Base-by-base conservation (phyloP, 2,888 invertebrate species). In the Tinea semifulvella region DNA sequence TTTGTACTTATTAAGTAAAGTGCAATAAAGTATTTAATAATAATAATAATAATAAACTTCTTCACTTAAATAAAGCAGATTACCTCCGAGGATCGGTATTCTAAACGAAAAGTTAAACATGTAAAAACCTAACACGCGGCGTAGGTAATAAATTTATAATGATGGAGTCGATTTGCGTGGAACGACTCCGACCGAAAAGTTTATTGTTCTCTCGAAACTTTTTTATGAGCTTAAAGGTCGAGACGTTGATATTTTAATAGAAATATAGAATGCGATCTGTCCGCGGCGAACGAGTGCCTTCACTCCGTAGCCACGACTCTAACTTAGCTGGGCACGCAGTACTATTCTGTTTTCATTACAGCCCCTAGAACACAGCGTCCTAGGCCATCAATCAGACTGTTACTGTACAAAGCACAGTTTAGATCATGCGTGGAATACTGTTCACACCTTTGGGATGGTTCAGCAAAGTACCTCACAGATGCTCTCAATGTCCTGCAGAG, bases 91-190 rank as follows among this genome's bases (percentile, higher is more conserved):
- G 13, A n/a, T 35, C 35, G 42, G 20, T 42, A 22, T 42, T 11
- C 22, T 25, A 20, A 22, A 42, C 31, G 43, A 17, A 26, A n/a
- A 28, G 42, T 42, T 42, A 17, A 19, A 43, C 3, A 28, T 19
- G 27, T 43, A 31, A 31, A 42, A 43, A 31, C 27, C 42, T 31
- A 43, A 18, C 43, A 43, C 43, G 28, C 20, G 43, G 31, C 43
- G 40, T 40, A 3, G 22, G 22, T 20, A 52, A 57, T 57, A 55
- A 57, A 57, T 60, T 53, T 52, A 46, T 52, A 52, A 54, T 50
- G 54, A 50, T 52, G 50, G 49, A 53, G 52, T 52, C 55, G 53
- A 53, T 53, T 54, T 53, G 47, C 52, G 46, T 47, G 45, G 48
- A 53, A 54, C 49, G 50, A 48, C 47, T 51, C 46, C 44, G 43